Conservation (phyloP, 2,797 vertebrate species). For the Pteropus rufus region DNA sequence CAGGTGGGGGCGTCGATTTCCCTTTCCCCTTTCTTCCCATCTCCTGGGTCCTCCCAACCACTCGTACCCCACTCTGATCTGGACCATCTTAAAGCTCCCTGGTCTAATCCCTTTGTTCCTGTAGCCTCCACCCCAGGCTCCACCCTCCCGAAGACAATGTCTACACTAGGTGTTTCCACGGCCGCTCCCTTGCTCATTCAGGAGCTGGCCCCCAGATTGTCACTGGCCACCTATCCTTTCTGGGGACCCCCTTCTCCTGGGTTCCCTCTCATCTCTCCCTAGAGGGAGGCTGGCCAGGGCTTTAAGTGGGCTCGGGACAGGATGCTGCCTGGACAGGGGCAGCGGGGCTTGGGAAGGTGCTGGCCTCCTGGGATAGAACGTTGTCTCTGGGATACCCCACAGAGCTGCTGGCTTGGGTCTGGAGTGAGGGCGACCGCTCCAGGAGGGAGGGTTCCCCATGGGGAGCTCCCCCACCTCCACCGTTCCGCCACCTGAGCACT, state of each 20-base stretch:
- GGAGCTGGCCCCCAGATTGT: not conserved
- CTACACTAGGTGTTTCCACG: not conserved
- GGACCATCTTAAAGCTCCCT: not conserved
- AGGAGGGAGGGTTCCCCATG: not conserved
- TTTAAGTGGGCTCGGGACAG: not conserved
- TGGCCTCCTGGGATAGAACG: not conserved
- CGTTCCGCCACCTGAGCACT: not conserved
- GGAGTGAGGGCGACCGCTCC: not conserved
- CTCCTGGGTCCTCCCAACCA: not conserved
- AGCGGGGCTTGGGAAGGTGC: not conserved
- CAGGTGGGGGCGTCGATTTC: not conserved
- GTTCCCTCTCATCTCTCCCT: not conserved
- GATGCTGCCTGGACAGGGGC: not conserved
- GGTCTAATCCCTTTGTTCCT: not conserved
- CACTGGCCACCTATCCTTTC: not conserved
- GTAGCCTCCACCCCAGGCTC: not conserved
- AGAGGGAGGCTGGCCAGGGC: not conserved
- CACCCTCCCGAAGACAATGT: not conserved
- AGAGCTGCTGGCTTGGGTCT: not conserved
- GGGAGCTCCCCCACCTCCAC: not conserved
- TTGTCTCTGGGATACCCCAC: not conserved
- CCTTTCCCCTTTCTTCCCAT: not conserved
- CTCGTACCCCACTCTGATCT: not conserved
- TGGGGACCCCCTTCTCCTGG: not conserved
- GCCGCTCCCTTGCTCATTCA: not conserved